Conservation (phyloP, 2,888 invertebrate species). For the Drosophila histrio region DNA sequence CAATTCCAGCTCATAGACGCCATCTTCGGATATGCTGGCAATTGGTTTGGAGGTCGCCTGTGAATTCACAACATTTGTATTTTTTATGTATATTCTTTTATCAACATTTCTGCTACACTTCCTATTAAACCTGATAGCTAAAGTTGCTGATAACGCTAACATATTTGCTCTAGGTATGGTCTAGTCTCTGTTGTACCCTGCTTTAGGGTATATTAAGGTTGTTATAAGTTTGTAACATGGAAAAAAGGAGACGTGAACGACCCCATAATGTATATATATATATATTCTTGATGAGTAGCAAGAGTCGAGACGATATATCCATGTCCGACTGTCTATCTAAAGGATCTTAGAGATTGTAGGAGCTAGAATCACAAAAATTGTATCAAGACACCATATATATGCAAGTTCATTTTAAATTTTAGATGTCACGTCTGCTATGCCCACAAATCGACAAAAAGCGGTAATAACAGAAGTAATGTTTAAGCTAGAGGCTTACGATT, state of each 20-base stretch:
- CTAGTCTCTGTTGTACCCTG: not conserved
- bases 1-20: constrained; percentile 88
- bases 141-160: constrained; percentile 27
- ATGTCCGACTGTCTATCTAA: too few species aligned
- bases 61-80: constrained; percentile 14
- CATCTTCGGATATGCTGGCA: constrained; percentile 87
- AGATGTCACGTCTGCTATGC: too few species aligned
- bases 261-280: too few species aligned
- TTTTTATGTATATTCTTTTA: not conserved
- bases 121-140: constrained; percentile 42
- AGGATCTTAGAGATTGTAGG: too few species aligned
- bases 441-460: too few species aligned
- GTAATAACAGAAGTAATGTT: too few species aligned
- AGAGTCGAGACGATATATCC: too few species aligned
- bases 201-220: not conserved
- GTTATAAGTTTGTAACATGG: not conserved
- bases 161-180: constrained; percentile 21
- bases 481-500: too few species aligned
- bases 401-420: too few species aligned
- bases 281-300: too few species aligned
- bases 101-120: not conserved
- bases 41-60: constrained; percentile 85
- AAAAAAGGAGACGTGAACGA: too few species aligned
- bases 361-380: too few species aligned
- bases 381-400: not conserved